A percentile compares a stretch with the other conserved stretches of the same genome.
Conservation (phyloP, 2,888 invertebrate species). For the Psylliodes chrysocephalus region DNA sequence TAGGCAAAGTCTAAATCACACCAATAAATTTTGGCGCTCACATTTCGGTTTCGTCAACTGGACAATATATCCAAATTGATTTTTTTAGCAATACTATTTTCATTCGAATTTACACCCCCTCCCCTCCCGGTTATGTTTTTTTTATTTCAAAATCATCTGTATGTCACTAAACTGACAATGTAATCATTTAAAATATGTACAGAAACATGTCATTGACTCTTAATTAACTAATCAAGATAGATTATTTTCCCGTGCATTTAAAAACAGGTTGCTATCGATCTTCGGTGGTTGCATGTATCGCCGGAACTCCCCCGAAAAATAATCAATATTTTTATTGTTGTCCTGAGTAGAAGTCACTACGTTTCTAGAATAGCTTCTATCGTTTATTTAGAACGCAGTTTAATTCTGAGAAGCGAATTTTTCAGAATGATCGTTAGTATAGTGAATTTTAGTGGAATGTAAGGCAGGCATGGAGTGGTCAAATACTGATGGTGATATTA, state of each 20-base stretch:
- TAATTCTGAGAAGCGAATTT: conserved; percentile 8
- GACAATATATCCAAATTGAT: too few species aligned
- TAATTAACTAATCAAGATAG: conserved; percentile 21
- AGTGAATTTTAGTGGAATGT: conserved; percentile 4
- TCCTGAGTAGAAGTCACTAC: conserved; percentile 6
- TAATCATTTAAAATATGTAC: neutral
- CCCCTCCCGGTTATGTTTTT: too few species aligned
- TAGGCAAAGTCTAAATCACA: too few species aligned
- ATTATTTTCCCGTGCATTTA: conserved; percentile 30
- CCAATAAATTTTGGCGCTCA: too few species aligned
- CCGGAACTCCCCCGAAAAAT: conserved; percentile 52
- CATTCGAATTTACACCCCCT: too few species aligned
- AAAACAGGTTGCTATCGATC: conserved; percentile 37
- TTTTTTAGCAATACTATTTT: too few species aligned
- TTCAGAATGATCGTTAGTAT: neutral
- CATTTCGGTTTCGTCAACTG: too few species aligned
- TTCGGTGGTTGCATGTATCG: conserved; percentile 49
- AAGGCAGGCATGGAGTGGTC: conserved; percentile 43
- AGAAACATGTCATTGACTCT: conserved; percentile 42
- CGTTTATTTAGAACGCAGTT: conserved; percentile 20
- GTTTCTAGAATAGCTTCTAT: conserved; percentile 12
- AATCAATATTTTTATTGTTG: conserved; percentile 56
- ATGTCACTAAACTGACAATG: neutral
- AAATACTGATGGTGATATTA: conserved; percentile 39
- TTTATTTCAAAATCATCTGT: neutral